Conservation (phyloP, 2,113 vertebrate species). For the Trichomycterus rosablanca region DNA sequence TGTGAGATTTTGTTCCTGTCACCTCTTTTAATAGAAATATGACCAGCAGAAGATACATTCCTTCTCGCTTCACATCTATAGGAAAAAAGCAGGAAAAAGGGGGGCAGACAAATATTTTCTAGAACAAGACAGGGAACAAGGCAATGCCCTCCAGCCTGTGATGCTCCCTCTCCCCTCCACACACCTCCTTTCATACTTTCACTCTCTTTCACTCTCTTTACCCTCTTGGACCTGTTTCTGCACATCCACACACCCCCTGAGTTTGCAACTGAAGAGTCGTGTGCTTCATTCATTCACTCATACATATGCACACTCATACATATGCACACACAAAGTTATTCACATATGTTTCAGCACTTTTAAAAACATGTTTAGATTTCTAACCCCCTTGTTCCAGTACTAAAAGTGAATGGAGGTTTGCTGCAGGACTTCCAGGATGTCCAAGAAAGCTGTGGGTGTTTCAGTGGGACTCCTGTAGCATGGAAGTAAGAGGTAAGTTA, state of each 20-base stretch:
- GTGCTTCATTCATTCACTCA: constrained; percentile 53
- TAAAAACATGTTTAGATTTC: no score
- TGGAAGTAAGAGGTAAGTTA: constrained; percentile 33
- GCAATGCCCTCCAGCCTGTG: constrained; percentile 18
- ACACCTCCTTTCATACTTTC: constrained; percentile 30
- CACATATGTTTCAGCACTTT: no score
- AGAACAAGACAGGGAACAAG: constrained; percentile 41
- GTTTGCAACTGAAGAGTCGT: constrained; percentile 30
- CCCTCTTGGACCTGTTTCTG: constrained; percentile 56
- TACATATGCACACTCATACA: constrained; percentile 11
- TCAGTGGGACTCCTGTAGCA: not conserved
- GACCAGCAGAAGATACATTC: constrained; percentile 15
- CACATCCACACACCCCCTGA: constrained; percentile 52
- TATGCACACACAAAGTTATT: not conserved
- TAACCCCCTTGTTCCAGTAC: constrained; percentile 16
- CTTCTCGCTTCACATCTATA: constrained; percentile 7
- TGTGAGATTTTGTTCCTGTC: no score
- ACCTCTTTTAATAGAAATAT: no score
- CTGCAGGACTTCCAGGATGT: constrained; percentile 1
- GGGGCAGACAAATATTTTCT: constrained; percentile 43
- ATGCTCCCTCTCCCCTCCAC: constrained; percentile 14
- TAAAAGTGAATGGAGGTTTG: constrained; percentile 6
- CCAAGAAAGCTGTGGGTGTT: not conserved
- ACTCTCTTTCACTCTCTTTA: constrained; percentile 4
- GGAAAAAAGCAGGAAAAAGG: not conserved